Percentiles rank a stretch among this genome's conserved stretches.
Evolutionary conservation across 1,140 invertebrate species (phyloP).

Genomic region (Choristoneura fumiferana): DNA sequence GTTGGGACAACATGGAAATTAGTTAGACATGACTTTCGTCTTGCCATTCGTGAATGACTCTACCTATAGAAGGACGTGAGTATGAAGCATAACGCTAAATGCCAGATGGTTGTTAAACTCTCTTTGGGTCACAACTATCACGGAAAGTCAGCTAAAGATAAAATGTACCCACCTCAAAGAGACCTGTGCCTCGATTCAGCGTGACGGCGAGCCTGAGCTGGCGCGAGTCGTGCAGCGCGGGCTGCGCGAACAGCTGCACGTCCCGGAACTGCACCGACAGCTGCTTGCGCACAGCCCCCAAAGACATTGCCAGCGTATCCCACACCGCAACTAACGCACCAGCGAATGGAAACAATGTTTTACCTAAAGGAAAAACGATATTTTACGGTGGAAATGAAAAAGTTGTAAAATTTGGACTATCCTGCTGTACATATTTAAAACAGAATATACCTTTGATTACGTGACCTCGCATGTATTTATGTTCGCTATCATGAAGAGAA

Average conservation of each 20-base stretch:
- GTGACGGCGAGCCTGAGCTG: constrained; percentile 31
- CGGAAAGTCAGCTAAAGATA: no score
- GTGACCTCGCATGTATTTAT: constrained; percentile 46
- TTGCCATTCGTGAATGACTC: no score
- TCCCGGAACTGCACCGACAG: constrained; percentile 38
- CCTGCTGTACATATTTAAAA: no score
- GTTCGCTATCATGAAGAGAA: constrained; percentile 43
- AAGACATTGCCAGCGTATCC: constrained; percentile 50
- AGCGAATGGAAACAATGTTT: constrained; percentile 42
- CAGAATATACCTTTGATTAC: constrained; percentile 39
- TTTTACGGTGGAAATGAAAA: no score
- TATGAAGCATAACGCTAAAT: no score
- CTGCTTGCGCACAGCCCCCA: constrained; percentile 25
- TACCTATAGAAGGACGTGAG: no score
- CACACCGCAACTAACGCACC: constrained; percentile 43
- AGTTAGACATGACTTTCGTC: no score
- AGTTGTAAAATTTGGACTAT: no score
- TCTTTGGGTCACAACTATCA: no score
- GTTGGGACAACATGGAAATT: no score
- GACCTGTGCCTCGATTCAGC: constrained; percentile 40
- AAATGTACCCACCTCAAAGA: constrained; percentile 43
- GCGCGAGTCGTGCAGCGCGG: constrained; percentile 34
- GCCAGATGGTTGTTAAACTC: no score
- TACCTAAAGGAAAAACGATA: constrained; percentile 31
- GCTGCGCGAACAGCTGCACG: constrained; percentile 35